Percentiles rank a stretch among this genome's conserved stretches.
Evolutionary conservation across 2,113 vertebrate species (phyloP).

Genomic region (Struthio camelus): DNA sequence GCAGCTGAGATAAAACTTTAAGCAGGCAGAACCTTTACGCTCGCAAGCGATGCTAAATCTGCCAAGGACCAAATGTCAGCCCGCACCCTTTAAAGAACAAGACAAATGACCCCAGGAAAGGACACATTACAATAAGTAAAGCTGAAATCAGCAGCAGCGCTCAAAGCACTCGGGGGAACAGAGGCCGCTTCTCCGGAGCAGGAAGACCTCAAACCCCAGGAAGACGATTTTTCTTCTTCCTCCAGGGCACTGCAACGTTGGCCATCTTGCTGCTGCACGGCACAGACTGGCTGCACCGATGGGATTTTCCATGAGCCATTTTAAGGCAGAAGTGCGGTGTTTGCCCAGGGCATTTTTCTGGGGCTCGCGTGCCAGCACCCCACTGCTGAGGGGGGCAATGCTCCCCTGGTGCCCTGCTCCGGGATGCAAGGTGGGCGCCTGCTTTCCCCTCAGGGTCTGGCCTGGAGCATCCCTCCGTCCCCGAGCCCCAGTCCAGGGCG

Average conservation of each 20-base stretch:
- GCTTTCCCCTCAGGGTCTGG: not conserved
- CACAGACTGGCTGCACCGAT: not conserved
- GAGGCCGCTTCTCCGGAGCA: not conserved
- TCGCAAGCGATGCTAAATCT: conserved; percentile 40
- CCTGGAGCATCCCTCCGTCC: not conserved
- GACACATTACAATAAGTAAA: conserved; percentile 56
- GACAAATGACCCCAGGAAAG: conserved; percentile 51
- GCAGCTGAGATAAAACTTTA: conserved; percentile 49
- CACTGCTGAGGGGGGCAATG: rapidly evolving
- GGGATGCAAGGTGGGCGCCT: not conserved
- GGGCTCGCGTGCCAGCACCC: not conserved
- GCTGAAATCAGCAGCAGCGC: conserved; percentile 38
- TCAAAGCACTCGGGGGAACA: not conserved
- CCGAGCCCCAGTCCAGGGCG: not conserved
- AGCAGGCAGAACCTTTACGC: conserved; percentile 66
- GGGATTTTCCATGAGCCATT: not conserved
- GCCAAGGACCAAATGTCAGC: conserved; percentile 73
- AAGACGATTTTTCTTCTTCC: conserved; percentile 29
- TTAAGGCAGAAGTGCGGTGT: not conserved
- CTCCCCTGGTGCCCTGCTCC: not conserved
- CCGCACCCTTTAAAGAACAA: conserved; percentile 62
- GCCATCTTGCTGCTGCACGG: not conserved
- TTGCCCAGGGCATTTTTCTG: not conserved
- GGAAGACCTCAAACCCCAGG: not conserved
- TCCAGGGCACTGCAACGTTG: not conserved